A percentile compares a stretch with the other conserved stretches of the same genome.
These are phyloP conservation scores for Xanthostigma xanthostigma DNA, from an alignment of 2,888 invertebrate genomes.

Conservation along the genomic window DNA sequence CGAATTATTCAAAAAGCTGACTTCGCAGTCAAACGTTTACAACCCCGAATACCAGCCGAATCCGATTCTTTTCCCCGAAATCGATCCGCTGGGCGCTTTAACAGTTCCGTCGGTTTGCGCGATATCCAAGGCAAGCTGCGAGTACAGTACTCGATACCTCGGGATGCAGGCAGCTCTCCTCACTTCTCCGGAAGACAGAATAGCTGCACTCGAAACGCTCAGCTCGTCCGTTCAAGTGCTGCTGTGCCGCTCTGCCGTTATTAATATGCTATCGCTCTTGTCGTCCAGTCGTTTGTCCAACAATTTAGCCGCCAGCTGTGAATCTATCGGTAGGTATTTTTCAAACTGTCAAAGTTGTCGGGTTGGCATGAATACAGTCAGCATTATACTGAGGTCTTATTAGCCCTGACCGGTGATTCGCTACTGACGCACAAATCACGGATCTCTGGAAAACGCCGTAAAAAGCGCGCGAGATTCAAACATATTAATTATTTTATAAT, in stretches of 20 bases:
- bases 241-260: constrained; percentile 37
- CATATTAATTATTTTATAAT: too few relatives aligned
- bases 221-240: constrained; percentile 36
- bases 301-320: constrained; percentile 23
- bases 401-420: too few relatives aligned
- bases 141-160: constrained; percentile 23
- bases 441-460: too few relatives aligned
- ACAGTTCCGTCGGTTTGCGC: constrained; percentile 26
- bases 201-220: constrained; percentile 34
- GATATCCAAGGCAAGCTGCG: constrained; percentile 18
- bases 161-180: constrained; percentile 36
- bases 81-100: constrained; percentile 38
- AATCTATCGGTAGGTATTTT: constrained; percentile 20
- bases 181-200: constrained; percentile 30
- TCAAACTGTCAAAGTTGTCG: too few relatives aligned
- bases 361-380: too few relatives aligned
- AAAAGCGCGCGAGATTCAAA: too few relatives aligned
- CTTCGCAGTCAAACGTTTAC: constrained; percentile 24
- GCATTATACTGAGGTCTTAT: too few relatives aligned
- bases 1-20: constrained; percentile 18
- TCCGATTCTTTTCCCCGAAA: constrained; percentile 30
- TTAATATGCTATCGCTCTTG: constrained; percentile 34
- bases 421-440: too few relatives aligned
- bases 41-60: constrained; percentile 29
- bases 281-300: constrained; percentile 21